These are phyloP conservation scores for Watersipora subatra DNA, from an alignment of 1,140 invertebrate genomes.

Conservation along the genomic window DNA sequence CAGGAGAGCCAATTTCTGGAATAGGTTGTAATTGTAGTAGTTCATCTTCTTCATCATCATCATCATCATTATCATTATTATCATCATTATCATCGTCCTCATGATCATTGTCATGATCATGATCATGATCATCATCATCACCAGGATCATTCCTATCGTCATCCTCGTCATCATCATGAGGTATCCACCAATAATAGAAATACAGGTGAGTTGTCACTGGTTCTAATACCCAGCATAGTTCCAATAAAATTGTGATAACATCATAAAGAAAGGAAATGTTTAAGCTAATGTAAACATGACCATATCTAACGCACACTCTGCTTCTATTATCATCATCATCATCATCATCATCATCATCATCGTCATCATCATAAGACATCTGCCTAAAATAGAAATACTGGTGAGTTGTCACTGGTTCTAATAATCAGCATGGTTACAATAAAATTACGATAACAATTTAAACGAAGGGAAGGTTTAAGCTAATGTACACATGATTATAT, in stretches of 20 bases:
- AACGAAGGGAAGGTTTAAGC: not conserved
- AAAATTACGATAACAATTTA: not conserved
- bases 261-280: not conserved
- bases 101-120: not conserved
- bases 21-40: too few species aligned
- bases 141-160: not conserved
- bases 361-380: conserved; percentile 4
- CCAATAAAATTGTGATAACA: not conserved
- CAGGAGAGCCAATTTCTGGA: too few species aligned
- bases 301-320: not conserved
- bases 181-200: too few species aligned
- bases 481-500: not conserved
- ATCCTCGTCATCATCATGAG: too few species aligned
- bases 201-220: too few species aligned
- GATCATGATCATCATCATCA: not conserved
- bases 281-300: too few species aligned
- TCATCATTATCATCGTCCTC: conserved; percentile 5
- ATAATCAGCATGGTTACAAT: not conserved
- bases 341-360: conserved; percentile 6
- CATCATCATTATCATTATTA: conserved; percentile 1
- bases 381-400: too few species aligned
- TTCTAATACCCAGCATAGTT: too few species aligned
- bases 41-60: conserved; percentile 6
- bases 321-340: conserved; percentile 1
- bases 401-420: too few species aligned